These are phyloP conservation scores for Paracyclopina nana DNA, from an alignment of 1,140 invertebrate species.

Conservation along the genomic window DNA sequence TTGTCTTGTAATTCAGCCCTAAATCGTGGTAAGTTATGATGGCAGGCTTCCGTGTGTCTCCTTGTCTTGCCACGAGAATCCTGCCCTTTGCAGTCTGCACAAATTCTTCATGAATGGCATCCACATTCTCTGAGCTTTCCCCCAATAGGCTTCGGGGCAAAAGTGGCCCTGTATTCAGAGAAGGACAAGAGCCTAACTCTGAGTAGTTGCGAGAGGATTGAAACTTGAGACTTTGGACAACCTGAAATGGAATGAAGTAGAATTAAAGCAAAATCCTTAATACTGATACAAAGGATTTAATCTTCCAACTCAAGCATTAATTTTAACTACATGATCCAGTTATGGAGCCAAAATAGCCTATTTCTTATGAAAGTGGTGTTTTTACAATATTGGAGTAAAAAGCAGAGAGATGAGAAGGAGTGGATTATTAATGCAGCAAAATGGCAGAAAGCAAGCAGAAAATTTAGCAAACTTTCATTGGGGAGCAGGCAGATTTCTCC, in stretches of 20 bases:
- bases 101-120: slow-evolving; percentile 38
- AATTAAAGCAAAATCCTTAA: no score
- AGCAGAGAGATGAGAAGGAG: no score
- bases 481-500: no score
- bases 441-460: no score
- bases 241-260: not conserved
- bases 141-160: not conserved
- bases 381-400: no score
- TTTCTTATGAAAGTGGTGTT: no score
- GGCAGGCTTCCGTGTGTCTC: slow-evolving; percentile 67
- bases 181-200: not conserved
- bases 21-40: slow-evolving; percentile 80
- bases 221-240: not conserved
- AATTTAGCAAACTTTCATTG: no score
- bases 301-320: no score
- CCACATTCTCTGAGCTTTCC: slow-evolving; percentile 9
- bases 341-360: no score
- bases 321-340: no score
- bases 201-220: not conserved
- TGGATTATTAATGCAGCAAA: no score
- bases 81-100: slow-evolving; percentile 69
- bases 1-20: slow-evolving; percentile 64
- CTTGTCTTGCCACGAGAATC: slow-evolving; percentile 56
- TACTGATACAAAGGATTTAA: no score
- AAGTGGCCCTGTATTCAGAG: not conserved